A percentile compares a stretch with the other conserved stretches of the same genome.
Evolutionary conservation across 2,113 vertebrate genomes (phyloP).

Genomic region (Pogonocichla stellata): DNA sequence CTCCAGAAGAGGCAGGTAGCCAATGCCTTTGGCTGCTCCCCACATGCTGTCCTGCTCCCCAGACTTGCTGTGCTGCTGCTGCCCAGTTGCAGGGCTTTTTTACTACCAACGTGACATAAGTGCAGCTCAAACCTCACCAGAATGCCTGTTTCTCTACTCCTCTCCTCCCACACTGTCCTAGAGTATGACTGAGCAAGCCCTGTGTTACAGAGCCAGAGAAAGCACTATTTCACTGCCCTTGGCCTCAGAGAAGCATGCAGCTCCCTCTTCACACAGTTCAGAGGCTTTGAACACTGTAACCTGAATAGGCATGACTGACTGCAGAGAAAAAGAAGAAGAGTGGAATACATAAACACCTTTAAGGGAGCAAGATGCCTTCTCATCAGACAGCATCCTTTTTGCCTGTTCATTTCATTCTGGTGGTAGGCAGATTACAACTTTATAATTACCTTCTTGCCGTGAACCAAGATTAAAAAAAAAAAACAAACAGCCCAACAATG

Average conservation of each 20-base stretch:
- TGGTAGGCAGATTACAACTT: neutral
- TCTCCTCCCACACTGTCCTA: neutral
- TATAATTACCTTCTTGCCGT: neutral
- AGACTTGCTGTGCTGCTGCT: neutral
- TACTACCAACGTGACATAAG: neutral
- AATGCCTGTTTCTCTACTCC: neutral
- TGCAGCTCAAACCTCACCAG: neutral
- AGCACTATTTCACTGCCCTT: neutral
- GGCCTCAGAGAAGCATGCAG: neutral
- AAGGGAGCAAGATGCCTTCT: neutral
- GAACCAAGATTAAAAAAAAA: neutral
- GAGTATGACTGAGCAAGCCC: neutral
- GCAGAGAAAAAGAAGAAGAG: neutral
- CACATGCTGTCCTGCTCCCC: neutral
- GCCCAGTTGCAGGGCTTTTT: neutral
- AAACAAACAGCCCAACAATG: neutral
- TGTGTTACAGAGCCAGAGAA: neutral
- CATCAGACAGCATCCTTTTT: neutral
- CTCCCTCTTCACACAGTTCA: neutral
- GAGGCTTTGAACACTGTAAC: neutral
- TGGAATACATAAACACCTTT: neutral
- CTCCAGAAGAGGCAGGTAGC: neutral
- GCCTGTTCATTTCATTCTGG: neutral
- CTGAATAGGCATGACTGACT: accelerated
- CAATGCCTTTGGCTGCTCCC: neutral